Conservation (phyloP, 2,113 vertebrate genomes). For the Nipponia nippon region DNA sequence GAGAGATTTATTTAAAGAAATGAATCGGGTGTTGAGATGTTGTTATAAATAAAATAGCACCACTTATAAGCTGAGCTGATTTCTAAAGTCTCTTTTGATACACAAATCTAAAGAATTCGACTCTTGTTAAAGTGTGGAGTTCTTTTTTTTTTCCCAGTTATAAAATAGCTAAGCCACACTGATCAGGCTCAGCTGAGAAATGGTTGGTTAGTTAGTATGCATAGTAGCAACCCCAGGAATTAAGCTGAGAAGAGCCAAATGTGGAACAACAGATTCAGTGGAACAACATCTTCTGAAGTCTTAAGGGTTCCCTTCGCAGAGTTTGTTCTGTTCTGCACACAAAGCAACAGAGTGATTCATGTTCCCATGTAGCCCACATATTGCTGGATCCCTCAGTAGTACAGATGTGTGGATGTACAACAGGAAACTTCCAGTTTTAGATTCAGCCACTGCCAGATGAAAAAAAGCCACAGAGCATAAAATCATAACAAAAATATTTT, state of each 20-base stretch:
- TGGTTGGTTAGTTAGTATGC: not conserved
- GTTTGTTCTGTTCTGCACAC: not conserved
- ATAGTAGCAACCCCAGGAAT: not conserved
- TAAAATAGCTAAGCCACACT: not conserved
- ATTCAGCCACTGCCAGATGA: not conserved
- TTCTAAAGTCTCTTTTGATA: not conserved
- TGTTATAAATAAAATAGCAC: not conserved
- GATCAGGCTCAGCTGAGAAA: not conserved
- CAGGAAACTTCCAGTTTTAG: not conserved
- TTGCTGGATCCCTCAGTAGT: not conserved
- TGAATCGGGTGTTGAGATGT: not conserved
- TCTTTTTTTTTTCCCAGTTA: not conserved
- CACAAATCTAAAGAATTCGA: not conserved
- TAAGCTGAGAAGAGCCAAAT: not conserved
- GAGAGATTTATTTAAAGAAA: not conserved
- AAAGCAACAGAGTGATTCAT: fast-evolving
- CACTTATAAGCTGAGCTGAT: not conserved
- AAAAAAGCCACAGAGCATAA: not conserved
- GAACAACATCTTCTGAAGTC: not conserved
- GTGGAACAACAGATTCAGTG: not conserved
- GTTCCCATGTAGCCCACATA: not conserved
- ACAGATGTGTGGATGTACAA: not conserved
- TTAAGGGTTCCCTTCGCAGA: not conserved
- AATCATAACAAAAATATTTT: not conserved
- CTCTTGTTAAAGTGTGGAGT: not conserved